Percentiles rank a stretch among this genome's conserved stretches.
These are phyloP conservation scores for Phalacrocorax pelagicus DNA, from an alignment of 2,113 vertebrate species.

Conservation along the genomic window DNA sequence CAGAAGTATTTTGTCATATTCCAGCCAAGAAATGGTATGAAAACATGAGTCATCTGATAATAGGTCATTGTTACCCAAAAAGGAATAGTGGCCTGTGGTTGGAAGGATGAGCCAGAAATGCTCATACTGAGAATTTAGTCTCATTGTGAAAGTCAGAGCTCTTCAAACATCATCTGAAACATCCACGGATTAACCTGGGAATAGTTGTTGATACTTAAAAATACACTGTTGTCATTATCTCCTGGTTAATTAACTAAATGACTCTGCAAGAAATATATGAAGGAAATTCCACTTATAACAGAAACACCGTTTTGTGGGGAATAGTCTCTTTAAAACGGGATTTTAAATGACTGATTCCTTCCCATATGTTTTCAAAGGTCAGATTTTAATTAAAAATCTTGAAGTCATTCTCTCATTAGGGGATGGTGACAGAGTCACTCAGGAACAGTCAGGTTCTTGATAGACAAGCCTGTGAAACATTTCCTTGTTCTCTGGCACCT, in stretches of 20 bases:
- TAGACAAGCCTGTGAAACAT: neutral
- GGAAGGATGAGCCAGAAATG: neutral
- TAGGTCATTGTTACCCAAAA: neutral
- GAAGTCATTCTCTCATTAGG: neutral
- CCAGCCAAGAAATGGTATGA: neutral
- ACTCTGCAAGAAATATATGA: neutral
- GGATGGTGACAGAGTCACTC: neutral
- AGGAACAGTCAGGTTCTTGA: neutral
- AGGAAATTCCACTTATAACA: neutral
- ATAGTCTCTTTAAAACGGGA: neutral
- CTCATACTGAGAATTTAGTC: neutral
- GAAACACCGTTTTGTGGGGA: neutral
- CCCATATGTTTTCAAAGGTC: conserved; percentile 14
- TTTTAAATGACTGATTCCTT: neutral
- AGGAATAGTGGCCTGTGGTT: neutral
- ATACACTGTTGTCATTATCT: neutral
- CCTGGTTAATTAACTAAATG: neutral
- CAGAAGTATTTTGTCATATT: neutral
- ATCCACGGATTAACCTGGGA: neutral
- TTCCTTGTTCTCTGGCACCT: neutral
- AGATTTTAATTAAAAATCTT: conserved; percentile 30
- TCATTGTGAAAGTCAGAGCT: neutral
- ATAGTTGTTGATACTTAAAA: neutral
- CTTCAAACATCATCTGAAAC: neutral
- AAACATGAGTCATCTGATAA: neutral